Conservation (phyloP, 2,797 vertebrate genomes). For the Chloroceryle inda region DNA sequence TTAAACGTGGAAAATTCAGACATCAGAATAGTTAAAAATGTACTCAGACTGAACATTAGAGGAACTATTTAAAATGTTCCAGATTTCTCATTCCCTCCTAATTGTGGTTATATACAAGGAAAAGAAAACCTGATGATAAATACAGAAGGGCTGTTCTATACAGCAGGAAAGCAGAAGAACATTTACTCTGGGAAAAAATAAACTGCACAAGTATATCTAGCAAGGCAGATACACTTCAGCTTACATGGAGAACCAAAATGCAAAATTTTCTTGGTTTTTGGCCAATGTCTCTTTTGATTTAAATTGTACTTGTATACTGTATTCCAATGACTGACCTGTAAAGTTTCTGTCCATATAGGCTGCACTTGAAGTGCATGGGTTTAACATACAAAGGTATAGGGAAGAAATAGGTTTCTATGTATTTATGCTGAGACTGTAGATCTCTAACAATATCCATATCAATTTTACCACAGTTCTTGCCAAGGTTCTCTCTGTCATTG, state of each 20-base stretch:
- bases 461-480: constrained; percentile 49
- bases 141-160: neutral
- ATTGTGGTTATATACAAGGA: neutral
- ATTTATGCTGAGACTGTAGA: constrained; percentile 10
- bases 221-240: neutral
- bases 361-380: neutral
- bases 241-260: neutral
- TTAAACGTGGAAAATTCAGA: neutral
- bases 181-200: neutral
- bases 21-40: neutral
- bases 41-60: neutral
- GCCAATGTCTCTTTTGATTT: neutral
- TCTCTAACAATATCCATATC: constrained; percentile 17
- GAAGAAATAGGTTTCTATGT: neutral
- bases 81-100: neutral
- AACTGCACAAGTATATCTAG: neutral
- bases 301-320: neutral
- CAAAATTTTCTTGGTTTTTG: neutral
- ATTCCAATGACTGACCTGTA: neutral
- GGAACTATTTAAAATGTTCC: neutral
- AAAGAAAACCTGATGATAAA: neutral
- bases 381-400: neutral
- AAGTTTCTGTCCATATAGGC: neutral
- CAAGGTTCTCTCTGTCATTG: constrained; percentile 68
- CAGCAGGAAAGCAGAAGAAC: neutral